A percentile compares a stretch with the other conserved stretches of the same genome.
phyloP scores from a whole-genome alignment of 1,140 invertebrate species.

The Venturia canescens region DNA sequence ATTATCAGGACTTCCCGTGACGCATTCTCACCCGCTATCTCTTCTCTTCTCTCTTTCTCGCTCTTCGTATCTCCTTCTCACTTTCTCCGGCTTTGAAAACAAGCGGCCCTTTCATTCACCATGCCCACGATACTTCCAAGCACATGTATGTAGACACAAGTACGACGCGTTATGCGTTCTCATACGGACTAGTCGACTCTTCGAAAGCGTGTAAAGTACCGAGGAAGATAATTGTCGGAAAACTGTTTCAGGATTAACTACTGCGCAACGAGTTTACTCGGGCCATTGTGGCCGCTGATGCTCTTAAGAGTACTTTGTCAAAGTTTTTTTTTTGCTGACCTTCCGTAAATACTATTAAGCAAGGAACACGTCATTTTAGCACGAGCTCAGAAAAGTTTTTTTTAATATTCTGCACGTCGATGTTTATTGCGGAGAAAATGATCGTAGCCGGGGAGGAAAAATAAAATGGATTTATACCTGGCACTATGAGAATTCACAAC shows the following conservation, averaged over 20 bases:
- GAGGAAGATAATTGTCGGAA: conserved; percentile 29
- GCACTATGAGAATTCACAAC: not conserved
- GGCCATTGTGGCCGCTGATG: not conserved
- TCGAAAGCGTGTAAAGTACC: conserved; percentile 28
- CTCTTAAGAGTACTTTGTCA: not conserved
- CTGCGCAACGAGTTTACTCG: not conserved
- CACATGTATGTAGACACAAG: not conserved
- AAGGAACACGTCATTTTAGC: no score
- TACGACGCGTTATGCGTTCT: not conserved
- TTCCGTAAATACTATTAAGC: no score
- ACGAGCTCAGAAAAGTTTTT: not conserved
- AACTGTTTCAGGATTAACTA: conserved; percentile 18
- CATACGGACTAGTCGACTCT: conserved; percentile 2
- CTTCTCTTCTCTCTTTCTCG: not conserved
- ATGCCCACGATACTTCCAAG: not conserved
- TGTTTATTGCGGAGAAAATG: no score
- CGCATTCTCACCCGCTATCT: conserved; percentile 22
- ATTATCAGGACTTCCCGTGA: conserved; percentile 46
- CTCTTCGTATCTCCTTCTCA: not conserved
- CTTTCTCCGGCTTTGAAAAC: conserved; percentile 10
- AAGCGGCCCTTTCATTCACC: conserved; percentile 25
- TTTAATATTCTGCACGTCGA: not conserved
- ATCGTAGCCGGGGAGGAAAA: not conserved
- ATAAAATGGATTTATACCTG: not conserved
- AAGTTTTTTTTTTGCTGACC: not conserved